Base-by-base conservation (phyloP, 2,888 invertebrate species). In the Argynnis bischoffii region DNA sequence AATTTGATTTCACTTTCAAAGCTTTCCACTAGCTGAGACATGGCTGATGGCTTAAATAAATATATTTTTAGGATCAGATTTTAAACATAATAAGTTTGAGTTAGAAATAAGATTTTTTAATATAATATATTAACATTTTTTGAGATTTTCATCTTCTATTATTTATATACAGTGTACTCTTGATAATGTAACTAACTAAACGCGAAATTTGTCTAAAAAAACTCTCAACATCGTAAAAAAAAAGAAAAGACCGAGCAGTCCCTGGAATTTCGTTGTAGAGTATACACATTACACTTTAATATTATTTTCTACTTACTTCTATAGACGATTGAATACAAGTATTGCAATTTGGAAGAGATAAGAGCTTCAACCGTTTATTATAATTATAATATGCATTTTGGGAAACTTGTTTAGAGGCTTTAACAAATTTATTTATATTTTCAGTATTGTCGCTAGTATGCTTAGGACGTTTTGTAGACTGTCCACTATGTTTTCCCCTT, bases 371-470 rank as follows among this genome's bases (percentile, higher is more conserved):
- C 56, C 90, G 78, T 26, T 81, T 75, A n/a, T 75, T 72, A 47
- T 83, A 78, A 72, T 91, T 80, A 56, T 79, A 83, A 70, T 87
- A 90, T 0, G 84, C 82, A 57, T 80, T 80, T 66, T 78, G 82
- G 0, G 91, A 90, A 2, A 90, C 88, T 74, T 81, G 77, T 75
- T 86, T 82, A 75, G 91, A 91, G 8, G 90, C 90, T 69, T 79
- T 82, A 0, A 90, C 78, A 70, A 91, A 91, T 72, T 90, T 90
- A 26, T 26, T 26, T 26, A 83, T 82, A 72, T 53, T 8, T 21
- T 31, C 18, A 3, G 2, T 41, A 14, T 61, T 16, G 11, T 48
- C n/a, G 2, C 16, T n/a, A 2, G 14, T 15, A 47, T 4, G n/a
- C 48, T 59, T 59, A n/a, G 11, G 6, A 6, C 59, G 47, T 16